These are phyloP conservation scores for Progne subis DNA, from an alignment of 2,113 vertebrate genomes.

Conservation along the genomic window DNA sequence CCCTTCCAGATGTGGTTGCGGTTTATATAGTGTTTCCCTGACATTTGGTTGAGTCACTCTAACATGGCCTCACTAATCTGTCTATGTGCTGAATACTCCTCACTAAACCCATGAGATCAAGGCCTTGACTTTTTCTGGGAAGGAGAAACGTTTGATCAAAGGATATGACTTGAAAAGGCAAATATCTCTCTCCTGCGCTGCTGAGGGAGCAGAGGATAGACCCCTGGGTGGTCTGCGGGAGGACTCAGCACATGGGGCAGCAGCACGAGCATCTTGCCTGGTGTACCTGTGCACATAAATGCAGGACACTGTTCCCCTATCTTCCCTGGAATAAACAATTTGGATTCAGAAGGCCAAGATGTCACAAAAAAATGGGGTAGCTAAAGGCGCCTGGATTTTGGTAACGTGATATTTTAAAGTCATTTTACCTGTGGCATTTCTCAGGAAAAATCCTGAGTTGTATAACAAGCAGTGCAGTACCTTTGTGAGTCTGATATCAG, in stretches of 20 bases:
- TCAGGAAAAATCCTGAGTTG: neutral
- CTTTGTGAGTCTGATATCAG: neutral
- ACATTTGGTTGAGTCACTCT: neutral
- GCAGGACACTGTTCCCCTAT: neutral
- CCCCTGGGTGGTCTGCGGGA: accelerated
- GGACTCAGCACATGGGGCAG: neutral
- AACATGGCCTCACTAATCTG: neutral
- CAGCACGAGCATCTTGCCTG: accelerated
- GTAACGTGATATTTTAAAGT: neutral
- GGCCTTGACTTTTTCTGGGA: neutral
- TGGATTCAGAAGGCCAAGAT: neutral
- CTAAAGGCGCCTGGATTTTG: neutral
- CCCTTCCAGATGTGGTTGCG: accelerated
- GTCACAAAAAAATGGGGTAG: neutral
- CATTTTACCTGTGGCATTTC: neutral
- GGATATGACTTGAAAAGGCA: neutral
- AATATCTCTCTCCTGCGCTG: no score
- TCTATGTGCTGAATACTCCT: neutral
- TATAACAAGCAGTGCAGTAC: neutral
- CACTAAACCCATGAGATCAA: neutral
- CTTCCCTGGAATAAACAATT: neutral
- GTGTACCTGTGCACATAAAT: neutral
- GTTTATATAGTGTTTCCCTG: neutral
- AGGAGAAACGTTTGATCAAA: neutral
- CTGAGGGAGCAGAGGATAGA: neutral